These are phyloP conservation scores for Melikaiella ostensackeni DNA, from an alignment of 2,888 invertebrate species.

Conservation along the genomic window DNA sequence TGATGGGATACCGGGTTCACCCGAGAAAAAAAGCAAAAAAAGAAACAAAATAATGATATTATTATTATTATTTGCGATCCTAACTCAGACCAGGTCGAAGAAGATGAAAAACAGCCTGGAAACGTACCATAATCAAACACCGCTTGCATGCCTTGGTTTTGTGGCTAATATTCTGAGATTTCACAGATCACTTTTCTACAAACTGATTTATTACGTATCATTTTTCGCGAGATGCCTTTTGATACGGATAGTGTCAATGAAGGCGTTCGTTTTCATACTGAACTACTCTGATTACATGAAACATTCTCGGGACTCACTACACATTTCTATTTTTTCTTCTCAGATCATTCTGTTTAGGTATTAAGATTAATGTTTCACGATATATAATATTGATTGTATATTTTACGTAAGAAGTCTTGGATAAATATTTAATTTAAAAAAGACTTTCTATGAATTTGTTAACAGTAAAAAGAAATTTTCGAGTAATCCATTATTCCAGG, in stretches of 20 bases:
- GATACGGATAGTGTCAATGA: conserved; percentile 22
- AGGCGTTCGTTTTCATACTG: not conserved
- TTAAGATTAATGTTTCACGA: not conserved
- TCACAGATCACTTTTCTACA: conserved; percentile 39
- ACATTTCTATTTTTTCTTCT: conserved; percentile 3
- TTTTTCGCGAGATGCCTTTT: conserved; percentile 38
- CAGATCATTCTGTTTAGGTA: conserved; percentile 38
- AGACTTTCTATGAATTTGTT: not conserved
- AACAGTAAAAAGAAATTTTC: not conserved
- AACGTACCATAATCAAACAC: conserved; percentile 36
- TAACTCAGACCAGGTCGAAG: conserved; percentile 45
- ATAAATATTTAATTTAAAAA: not conserved
- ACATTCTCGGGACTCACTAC: conserved; percentile 25
- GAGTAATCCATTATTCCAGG: not conserved
- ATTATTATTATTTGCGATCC: conserved; percentile 46
- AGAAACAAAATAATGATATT: no score
- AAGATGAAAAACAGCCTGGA: conserved; percentile 42
- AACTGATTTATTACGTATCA: conserved; percentile 42
- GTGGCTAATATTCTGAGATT: conserved; percentile 40
- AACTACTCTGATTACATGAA: conserved; percentile 13
- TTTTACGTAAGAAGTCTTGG: not conserved
- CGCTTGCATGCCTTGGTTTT: conserved; percentile 37
- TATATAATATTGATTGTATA: not conserved
- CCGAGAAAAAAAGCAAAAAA: no score
- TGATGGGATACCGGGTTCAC: no score